A percentile compares a stretch with the other conserved stretches of the same genome.
Evolutionary conservation across 1,140 invertebrate species (phyloP).

Genomic region (Spodoptera litura): DNA sequence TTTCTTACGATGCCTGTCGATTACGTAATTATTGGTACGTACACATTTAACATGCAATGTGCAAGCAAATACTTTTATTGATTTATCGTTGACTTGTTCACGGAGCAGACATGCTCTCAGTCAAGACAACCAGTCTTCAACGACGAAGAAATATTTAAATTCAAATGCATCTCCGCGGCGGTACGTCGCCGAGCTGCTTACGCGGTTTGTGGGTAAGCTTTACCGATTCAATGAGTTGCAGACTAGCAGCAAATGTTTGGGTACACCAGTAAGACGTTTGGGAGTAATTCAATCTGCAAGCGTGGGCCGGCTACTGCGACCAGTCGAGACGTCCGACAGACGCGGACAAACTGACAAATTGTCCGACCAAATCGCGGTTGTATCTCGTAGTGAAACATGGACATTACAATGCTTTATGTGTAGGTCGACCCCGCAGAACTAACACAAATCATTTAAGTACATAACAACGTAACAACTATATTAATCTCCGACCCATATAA

Average conservation of each 20-base stretch:
- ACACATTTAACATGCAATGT: constrained; percentile 50
- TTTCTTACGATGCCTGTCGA: constrained; percentile 58
- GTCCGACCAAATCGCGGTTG: constrained; percentile 28
- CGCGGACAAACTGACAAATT: constrained; percentile 25
- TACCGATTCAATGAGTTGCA: constrained; percentile 30
- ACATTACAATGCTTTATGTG: constrained; percentile 38
- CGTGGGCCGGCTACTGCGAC: constrained; percentile 33
- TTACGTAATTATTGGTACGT: constrained; percentile 60
- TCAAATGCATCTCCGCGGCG: constrained; percentile 34
- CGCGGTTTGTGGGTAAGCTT: constrained; percentile 28
- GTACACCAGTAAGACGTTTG: constrained; percentile 14
- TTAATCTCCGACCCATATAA: constrained; percentile 13
- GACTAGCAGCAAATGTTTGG: constrained; percentile 29
- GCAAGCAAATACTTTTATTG: constrained; percentile 58
- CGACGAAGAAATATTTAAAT: constrained; percentile 39
- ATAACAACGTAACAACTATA: constrained; percentile 9
- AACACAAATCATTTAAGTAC: constrained; percentile 7
- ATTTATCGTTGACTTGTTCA: constrained; percentile 51
- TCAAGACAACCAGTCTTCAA: constrained; percentile 35
- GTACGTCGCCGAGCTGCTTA: constrained; percentile 3
- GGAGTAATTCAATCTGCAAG: constrained; percentile 10
- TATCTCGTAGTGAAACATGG: constrained; percentile 25
- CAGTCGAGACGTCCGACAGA: constrained; percentile 16
- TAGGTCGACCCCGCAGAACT: constrained; percentile 10
- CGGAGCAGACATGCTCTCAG: constrained; percentile 6